A percentile compares a stretch with the other conserved stretches of the same genome.
These are phyloP conservation scores for Platorchestia sp. DNA, from an alignment of 1,140 invertebrate species.

Conservation along the genomic window DNA sequence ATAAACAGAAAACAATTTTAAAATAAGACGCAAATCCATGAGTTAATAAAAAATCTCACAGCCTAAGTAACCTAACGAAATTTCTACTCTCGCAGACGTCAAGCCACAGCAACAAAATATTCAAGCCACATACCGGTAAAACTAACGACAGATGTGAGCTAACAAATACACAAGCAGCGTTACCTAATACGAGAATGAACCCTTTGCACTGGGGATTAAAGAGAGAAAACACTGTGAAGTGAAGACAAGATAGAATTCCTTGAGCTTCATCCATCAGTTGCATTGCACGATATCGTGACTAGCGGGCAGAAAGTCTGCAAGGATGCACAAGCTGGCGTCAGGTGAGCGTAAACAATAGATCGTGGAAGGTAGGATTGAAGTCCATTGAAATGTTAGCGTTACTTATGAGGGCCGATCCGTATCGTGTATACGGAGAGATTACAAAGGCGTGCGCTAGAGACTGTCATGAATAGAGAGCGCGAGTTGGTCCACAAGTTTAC, in stretches of 20 bases:
- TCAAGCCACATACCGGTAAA: not conserved
- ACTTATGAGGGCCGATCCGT: not conserved
- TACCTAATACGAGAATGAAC: not conserved
- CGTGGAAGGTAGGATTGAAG: not conserved
- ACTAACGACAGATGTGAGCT: not conserved
- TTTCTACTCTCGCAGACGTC: no score
- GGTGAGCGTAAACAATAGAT: not conserved
- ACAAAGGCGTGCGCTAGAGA: not conserved
- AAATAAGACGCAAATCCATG: no score
- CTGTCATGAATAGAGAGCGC: not conserved
- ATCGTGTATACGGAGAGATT: not conserved
- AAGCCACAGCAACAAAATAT: not conserved
- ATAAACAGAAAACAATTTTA: no score
- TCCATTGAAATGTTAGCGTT: not conserved
- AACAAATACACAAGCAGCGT: not conserved
- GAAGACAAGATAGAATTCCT: not conserved
- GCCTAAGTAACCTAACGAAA: no score
- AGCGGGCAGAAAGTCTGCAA: not conserved
- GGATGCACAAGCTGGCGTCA: not conserved
- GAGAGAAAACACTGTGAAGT: not conserved
- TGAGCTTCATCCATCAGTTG: not conserved
- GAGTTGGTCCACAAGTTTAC: not conserved
- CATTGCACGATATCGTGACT: not conserved
- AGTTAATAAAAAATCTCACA: no score
- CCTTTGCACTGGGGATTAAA: no score